Evolutionary conservation across 2,888 invertebrate species (phyloP).

Genomic region (Limnephilus lunatus): DNA sequence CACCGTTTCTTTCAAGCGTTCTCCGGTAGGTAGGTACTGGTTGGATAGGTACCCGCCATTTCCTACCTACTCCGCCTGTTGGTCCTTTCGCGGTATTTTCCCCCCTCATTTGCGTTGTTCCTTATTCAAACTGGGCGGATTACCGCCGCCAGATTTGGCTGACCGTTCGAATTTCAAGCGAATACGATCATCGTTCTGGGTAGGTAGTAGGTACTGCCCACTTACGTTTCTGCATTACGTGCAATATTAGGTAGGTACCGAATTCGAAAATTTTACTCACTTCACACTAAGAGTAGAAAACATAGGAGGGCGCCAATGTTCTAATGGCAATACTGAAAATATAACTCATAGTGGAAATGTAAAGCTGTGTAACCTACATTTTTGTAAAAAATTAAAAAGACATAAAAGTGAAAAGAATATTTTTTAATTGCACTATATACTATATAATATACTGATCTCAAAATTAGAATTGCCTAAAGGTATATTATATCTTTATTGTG

Average conservation of each 20-base stretch:
- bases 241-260: neutral
- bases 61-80: neutral
- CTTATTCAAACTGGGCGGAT: slow-evolving; percentile 45
- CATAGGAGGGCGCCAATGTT: too few relatives aligned
- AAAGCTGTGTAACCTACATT: too few relatives aligned
- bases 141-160: neutral
- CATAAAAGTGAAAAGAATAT: too few relatives aligned
- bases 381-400: too few relatives aligned
- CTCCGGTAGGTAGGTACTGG: neutral
- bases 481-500: too few relatives aligned
- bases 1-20: slow-evolving; percentile 17
- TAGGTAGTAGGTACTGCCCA: slow-evolving; percentile 2
- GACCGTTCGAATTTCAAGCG: slow-evolving; percentile 4
- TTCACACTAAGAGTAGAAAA: too few relatives aligned
- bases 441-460: too few relatives aligned
- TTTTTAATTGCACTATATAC: too few relatives aligned
- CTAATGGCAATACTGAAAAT: too few relatives aligned
- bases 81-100: slow-evolving; percentile 24
- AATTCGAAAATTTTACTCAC: neutral
- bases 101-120: neutral
- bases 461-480: too few relatives aligned
- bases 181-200: slow-evolving; percentile 7
- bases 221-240: neutral
- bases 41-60: neutral
- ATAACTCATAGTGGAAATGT: too few relatives aligned